phyloP scores from a whole-genome alignment of 1,140 invertebrate genomes.

The Batillaria attramentaria region DNA sequence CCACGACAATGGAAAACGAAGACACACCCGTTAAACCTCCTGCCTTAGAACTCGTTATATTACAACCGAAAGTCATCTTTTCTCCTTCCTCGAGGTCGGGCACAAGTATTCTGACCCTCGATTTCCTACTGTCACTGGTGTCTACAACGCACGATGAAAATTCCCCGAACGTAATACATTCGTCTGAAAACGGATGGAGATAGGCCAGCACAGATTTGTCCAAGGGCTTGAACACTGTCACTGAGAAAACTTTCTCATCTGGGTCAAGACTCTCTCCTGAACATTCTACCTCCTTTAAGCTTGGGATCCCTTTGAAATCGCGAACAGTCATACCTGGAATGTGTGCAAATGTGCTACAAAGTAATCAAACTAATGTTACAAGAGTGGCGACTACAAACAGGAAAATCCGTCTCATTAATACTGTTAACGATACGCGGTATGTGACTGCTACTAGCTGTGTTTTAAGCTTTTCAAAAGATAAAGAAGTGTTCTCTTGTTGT shows the following conservation, averaged over 20 bases:
- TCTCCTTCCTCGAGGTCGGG: background rate
- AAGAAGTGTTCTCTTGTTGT: background rate
- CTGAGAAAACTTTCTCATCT: background rate
- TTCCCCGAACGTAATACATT: background rate
- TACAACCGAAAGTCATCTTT: background rate
- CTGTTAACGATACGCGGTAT: too few relatives aligned
- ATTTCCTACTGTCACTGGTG: background rate
- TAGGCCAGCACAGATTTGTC: background rate
- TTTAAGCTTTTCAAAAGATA: too few relatives aligned
- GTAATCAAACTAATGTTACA: too few relatives aligned
- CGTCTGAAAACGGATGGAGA: background rate
- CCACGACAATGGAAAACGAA: too few relatives aligned
- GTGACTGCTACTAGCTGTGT: too few relatives aligned
- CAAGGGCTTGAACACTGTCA: background rate
- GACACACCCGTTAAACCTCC: too few relatives aligned
- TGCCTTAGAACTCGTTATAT: too few relatives aligned
- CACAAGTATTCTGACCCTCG: background rate
- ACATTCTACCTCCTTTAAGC: slow-evolving; percentile 5
- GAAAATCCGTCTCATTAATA: too few relatives aligned
- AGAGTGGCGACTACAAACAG: too few relatives aligned
- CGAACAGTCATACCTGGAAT: slow-evolving; percentile 20
- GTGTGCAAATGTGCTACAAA: too few relatives aligned
- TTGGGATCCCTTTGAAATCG: too few relatives aligned
- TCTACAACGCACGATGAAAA: background rate
- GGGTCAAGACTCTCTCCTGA: background rate